Percentiles rank a stretch among this genome's conserved stretches.
Conservation (phyloP, 1,140 invertebrate species). For the honey bee (Apis mellifera) region DNA sequence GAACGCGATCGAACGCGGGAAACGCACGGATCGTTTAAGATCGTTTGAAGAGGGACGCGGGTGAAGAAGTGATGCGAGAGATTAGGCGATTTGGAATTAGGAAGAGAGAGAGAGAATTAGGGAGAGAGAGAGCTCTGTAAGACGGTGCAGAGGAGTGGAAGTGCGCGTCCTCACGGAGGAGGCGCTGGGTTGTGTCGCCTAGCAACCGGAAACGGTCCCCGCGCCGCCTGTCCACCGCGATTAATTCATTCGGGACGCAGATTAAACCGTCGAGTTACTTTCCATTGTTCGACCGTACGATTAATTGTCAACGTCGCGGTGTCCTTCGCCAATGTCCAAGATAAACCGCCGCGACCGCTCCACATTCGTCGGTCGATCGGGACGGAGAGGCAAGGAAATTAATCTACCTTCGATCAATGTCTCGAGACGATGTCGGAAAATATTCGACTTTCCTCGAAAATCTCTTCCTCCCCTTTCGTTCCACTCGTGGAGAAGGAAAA, state of each 20-base stretch:
- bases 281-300: slow-evolving; percentile 59
- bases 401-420: background rate
- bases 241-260: slow-evolving; percentile 65
- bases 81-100: slow-evolving; percentile 60
- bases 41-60: slow-evolving; percentile 33
- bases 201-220: slow-evolving; percentile 56
- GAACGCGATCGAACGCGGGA: background rate
- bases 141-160: background rate
- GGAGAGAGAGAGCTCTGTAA: slow-evolving; percentile 31
- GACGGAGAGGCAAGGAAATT: slow-evolving; percentile 6
- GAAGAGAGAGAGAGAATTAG: slow-evolving; percentile 41
- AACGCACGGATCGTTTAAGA: slow-evolving; percentile 45
- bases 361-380: slow-evolving; percentile 1
- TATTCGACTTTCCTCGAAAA: background rate
- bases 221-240: slow-evolving; percentile 48
- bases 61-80: slow-evolving; percentile 34
- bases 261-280: slow-evolving; percentile 65
- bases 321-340: background rate
- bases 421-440: background rate
- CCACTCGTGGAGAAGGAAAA: background rate
- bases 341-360: slow-evolving; percentile 17
- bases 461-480: background rate
- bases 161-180: slow-evolving; percentile 32
- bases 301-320: slow-evolving; percentile 60
- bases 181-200: slow-evolving; percentile 50